Percentiles rank a stretch among this genome's conserved stretches.
phyloP scores from a whole-genome alignment of 2,113 vertebrate genomes.

The Oceanites oceanicus region DNA sequence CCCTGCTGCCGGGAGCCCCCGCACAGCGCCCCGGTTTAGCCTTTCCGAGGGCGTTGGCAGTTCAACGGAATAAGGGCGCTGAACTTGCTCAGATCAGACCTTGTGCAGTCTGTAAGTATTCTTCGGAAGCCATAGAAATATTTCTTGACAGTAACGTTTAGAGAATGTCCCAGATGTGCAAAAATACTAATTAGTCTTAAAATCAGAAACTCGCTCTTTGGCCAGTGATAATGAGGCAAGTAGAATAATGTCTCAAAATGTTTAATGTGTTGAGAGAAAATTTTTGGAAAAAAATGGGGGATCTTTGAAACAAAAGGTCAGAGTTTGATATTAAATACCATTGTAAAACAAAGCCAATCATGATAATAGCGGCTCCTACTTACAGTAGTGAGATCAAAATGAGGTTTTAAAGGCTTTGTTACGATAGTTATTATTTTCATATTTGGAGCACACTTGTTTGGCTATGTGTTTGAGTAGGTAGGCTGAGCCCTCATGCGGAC shows the following conservation, averaged over 20 bases:
- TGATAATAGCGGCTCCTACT: not conserved
- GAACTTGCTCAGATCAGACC: not conserved
- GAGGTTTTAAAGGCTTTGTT: not conserved
- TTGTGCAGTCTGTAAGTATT: not conserved
- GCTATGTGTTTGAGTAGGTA: not conserved
- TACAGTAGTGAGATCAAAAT: not conserved
- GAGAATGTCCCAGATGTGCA: not conserved
- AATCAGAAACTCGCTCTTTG: not conserved
- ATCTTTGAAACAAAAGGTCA: not conserved
- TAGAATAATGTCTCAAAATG: not conserved
- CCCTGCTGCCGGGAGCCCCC: not conserved
- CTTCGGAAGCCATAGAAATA: not conserved
- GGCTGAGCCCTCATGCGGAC: not conserved
- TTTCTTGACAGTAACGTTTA: not conserved
- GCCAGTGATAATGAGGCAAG: not conserved
- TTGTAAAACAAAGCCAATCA: not conserved
- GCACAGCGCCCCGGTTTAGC: not conserved
- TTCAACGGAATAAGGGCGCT: not conserved
- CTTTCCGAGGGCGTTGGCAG: not conserved
- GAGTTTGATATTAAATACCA: not conserved
- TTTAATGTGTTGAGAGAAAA: not conserved
- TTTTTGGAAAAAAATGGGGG: not conserved
- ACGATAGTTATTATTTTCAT: rapidly evolving
- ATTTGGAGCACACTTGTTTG: not conserved
- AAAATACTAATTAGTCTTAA: not conserved